A percentile compares a stretch with the other conserved stretches of the same genome.
These are phyloP conservation scores for Plemyria rubiginata DNA, from an alignment of 2,888 invertebrate genomes.

Conservation along the genomic window DNA sequence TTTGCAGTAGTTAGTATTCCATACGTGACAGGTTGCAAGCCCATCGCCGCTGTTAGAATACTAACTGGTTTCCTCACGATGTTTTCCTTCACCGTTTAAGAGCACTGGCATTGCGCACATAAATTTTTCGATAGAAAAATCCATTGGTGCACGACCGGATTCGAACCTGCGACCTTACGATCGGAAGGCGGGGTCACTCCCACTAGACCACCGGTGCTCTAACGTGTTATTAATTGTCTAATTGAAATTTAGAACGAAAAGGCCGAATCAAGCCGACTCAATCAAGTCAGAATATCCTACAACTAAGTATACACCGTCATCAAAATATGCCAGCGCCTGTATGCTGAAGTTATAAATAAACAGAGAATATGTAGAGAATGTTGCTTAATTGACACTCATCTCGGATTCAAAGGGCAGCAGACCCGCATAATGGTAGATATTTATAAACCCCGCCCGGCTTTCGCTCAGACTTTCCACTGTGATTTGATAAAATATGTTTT, in stretches of 20 bases:
- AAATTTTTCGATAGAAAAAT: too few species aligned
- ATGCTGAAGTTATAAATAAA: slow-evolving; percentile 29
- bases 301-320: slow-evolving; percentile 22
- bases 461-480: slow-evolving; percentile 24
- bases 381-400: slow-evolving; percentile 73
- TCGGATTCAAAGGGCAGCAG: slow-evolving; percentile 70
- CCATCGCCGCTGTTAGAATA: too few species aligned
- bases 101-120: too few species aligned
- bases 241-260: slow-evolving; percentile 23
- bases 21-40: too few species aligned
- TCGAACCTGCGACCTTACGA: too few species aligned
- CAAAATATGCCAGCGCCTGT: slow-evolving; percentile 32
- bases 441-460: slow-evolving; percentile 50
- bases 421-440: slow-evolving; percentile 64
- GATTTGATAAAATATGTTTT: slow-evolving; percentile 29
- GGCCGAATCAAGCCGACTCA: slow-evolving; percentile 13
- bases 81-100: too few species aligned
- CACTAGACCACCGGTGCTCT: too few species aligned
- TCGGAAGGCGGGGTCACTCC: too few species aligned
- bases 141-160: too few species aligned
- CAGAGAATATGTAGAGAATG: slow-evolving; percentile 50
- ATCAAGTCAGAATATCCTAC: slow-evolving; percentile 14
- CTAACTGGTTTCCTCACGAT: too few species aligned
- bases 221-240: slow-evolving; percentile 34
- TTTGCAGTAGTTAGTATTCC: too few species aligned